phyloP scores from a whole-genome alignment of 2,888 invertebrate genomes.

The Criorhina ranunculi region DNA sequence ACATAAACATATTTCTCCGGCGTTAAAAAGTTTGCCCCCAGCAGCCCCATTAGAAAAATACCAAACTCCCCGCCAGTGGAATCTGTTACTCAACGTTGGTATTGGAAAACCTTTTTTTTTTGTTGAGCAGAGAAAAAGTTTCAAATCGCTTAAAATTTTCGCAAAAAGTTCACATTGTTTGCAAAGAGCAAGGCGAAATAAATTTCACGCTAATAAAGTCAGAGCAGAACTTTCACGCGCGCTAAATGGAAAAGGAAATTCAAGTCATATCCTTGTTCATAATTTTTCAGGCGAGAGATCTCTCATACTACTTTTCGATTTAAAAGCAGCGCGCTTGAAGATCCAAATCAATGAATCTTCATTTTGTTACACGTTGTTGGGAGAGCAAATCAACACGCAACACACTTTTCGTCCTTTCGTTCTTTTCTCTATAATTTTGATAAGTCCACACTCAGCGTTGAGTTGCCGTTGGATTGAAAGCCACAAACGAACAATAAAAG shows the following conservation, averaged over 20 bases:
- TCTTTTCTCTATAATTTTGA: slow-evolving; percentile 9
- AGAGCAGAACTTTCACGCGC: slow-evolving; percentile 3
- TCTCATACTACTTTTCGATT: slow-evolving; percentile 6
- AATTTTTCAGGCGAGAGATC: slow-evolving; percentile 7
- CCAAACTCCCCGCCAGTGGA: slow-evolving; percentile 15
- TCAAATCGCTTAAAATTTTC: slow-evolving; percentile 61
- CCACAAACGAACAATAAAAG: slow-evolving; percentile 68
- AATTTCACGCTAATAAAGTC: slow-evolving; percentile 58
- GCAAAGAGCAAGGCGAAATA: slow-evolving; percentile 44
- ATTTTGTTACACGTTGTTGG: background rate
- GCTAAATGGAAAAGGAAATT: background rate
- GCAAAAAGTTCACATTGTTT: slow-evolving; percentile 39
- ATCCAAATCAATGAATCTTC: slow-evolving; percentile 66
- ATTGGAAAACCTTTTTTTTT: slow-evolving; percentile 34
- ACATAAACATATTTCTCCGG: slow-evolving; percentile 63
- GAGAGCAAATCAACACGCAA: background rate
- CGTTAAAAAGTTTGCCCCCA: slow-evolving; percentile 44
- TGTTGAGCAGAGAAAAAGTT: slow-evolving; percentile 44
- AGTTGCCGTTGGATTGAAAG: slow-evolving; percentile 50
- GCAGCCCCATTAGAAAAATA: slow-evolving; percentile 5
- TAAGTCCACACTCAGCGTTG: slow-evolving; percentile 21
- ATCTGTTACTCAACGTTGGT: slow-evolving; percentile 13
- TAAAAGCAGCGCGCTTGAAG: slow-evolving; percentile 43
- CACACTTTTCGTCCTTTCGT: slow-evolving; percentile 18
- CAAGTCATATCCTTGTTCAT: slow-evolving; percentile 33